Base-by-base conservation (phyloP, 2,113 vertebrate species). In the Garra rufa region DNA sequence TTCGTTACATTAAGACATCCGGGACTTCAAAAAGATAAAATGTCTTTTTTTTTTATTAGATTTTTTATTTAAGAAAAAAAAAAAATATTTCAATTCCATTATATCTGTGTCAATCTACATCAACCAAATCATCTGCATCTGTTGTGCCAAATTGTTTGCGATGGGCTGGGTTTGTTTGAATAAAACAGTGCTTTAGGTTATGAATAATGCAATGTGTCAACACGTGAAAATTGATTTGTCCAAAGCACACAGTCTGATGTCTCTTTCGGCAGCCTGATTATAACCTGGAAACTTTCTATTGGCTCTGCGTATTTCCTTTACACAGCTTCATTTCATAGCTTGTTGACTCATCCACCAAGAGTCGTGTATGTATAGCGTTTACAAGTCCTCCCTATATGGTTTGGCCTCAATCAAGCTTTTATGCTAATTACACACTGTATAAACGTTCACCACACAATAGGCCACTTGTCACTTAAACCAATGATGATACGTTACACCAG, bases 151-250 rank as follows among this genome's bases (percentile, higher is more conserved):
- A 11, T 15, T 55, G 30, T 77, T 77, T 77, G 11, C n/a, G n/a
- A 43, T 86, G 70, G 84, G 82, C 48, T 65, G 87, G 87, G 87
- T 89, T 83, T 79, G 82, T 19, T 82, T 38, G 11, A 30, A 78
- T 55, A 69, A 89, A 86, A 82, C 43, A 4, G 26, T 0, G 41
- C 24, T 67, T 78, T 17, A 61, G 1, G n/a, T 61, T 50, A 81
- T 81, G 78, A 67, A 80, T 80, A 67, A 67, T 80, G 59, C 61
- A 67, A 14, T 26, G 55, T 15, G 78, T 67, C 78, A 81, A 81
- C 78, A 81, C 26, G 44, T 79, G 57, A 63, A 76, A 67, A 81
- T 81, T 48, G 24, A 81, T 48, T 81, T 81, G 24, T 21, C 26
- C 17, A 17, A 81, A 41, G 59, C 38, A 50, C 43, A 67, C 57